Evolutionary conservation across 2,888 invertebrate species (phyloP).

Genomic region (Sarcophaga carnaria): DNA sequence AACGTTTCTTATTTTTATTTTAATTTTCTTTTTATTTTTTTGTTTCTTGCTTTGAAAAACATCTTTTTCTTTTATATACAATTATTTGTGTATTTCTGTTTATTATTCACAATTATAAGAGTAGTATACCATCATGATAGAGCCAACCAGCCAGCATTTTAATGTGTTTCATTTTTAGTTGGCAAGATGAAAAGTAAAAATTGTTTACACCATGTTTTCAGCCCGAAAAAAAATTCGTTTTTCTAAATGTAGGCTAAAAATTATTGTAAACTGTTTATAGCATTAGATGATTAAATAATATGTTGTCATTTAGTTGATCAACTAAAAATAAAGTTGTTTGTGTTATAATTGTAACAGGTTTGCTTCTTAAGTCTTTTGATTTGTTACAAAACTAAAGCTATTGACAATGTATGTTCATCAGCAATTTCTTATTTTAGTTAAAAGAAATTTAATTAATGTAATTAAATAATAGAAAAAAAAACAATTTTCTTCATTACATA

Average conservation of each 20-base stretch:
- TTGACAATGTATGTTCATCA: too few relatives aligned
- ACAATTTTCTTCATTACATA: slow-evolving; percentile 17
- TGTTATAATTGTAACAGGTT: background rate
- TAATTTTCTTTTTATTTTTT: background rate
- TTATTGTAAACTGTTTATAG: background rate
- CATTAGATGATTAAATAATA: slow-evolving; percentile 33
- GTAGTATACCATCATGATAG: too few relatives aligned
- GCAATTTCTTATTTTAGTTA: too few relatives aligned
- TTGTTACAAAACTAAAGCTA: background rate
- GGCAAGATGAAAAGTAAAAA: background rate
- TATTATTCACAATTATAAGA: background rate
- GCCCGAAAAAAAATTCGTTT: background rate
- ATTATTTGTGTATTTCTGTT: background rate
- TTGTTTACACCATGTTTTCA: too few relatives aligned
- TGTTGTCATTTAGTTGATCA: slow-evolving; percentile 17
- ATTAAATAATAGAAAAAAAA: slow-evolving; percentile 31
- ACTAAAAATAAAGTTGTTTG: background rate
- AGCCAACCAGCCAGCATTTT: background rate
- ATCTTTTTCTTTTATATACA: background rate
- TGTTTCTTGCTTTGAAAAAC: slow-evolving; percentile 8
- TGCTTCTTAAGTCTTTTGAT: background rate
- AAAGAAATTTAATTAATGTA: background rate
- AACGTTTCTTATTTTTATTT: slow-evolving; percentile 21
- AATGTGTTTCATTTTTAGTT: slow-evolving; percentile 4
- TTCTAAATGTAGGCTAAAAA: slow-evolving; percentile 26